These are phyloP conservation scores for Sebastes baramenuke DNA, from an alignment of 2,797 vertebrate genomes.

Conservation along the genomic window DNA sequence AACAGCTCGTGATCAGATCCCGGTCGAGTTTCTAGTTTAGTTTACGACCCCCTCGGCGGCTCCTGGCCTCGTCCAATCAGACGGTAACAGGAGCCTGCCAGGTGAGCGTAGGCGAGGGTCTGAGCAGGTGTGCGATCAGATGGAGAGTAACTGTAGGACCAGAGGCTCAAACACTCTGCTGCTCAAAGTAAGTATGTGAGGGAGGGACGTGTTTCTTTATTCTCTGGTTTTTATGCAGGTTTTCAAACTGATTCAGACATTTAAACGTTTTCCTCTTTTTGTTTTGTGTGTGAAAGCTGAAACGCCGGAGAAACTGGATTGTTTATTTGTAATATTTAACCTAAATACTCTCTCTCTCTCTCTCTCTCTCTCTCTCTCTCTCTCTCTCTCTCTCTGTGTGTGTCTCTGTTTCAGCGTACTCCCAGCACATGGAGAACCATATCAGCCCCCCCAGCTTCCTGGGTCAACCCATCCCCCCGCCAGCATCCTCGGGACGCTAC, in stretches of 20 bases:
- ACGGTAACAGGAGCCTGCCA: not conserved
- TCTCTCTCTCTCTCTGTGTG: too few species aligned
- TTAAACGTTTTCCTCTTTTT: not conserved
- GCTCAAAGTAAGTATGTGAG: not conserved
- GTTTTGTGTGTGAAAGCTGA: accelerated
- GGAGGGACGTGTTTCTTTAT: too few species aligned
- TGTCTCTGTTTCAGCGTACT: conserved; percentile 82
- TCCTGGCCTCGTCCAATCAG: conserved; percentile 14
- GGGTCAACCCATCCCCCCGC: conserved; percentile 84
- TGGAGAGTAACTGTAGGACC: not conserved
- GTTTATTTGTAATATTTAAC: not conserved
- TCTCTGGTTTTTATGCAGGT: too few species aligned
- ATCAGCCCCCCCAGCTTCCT: conserved; percentile 88
- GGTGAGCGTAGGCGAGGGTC: not conserved
- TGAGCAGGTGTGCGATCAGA: not conserved
- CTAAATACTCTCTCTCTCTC: not conserved
- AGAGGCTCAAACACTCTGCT: not conserved
- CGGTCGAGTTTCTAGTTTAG: not conserved
- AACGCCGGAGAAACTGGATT: not conserved
- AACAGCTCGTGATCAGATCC: not conserved
- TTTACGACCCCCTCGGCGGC: conserved; percentile 1
- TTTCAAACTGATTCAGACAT: not conserved
- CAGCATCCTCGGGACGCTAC: conserved; percentile 88
- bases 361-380: too few species aligned
- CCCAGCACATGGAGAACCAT: conserved; percentile 93